Evolutionary conservation across 1,140 invertebrate genomes (phyloP), one percentile per base, ranked within the genome.

Genomic region (Drosophila nigromelanica): DNA sequence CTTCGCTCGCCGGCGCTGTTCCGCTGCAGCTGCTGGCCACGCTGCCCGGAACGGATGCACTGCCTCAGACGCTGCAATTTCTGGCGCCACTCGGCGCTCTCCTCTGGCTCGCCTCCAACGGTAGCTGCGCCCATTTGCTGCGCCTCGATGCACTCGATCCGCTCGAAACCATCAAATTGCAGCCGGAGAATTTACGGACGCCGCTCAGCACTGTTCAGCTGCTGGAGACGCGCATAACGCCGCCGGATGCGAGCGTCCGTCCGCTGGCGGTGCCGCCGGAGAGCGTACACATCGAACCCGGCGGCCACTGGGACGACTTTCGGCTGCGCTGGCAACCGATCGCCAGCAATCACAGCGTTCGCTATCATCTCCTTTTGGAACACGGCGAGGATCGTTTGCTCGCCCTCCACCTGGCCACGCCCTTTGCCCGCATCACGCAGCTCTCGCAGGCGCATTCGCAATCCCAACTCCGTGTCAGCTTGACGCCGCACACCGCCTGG

Each of bases 401-500:
- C 6, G 76, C 71, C 11, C 61, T 78, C 2, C 76, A 86, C 10
- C 52, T 85, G 12, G 61, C 21, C 56, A 83, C 80, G 4, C 73
- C 86, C 0, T 85, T 78, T 4, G 71, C 82, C 6, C 70, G 86
- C 0, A 70, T 91, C 5, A 89, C 82, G 47, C 92, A 92, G 7
- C 93, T 80, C 14, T 92, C 96, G 54, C 80, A 93, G 6, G 95
- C 97, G 0, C 96, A 24, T 24, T 2, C 95, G 89, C 94, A 24
- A 2, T 24, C 95, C 1, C 86, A 92, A 7, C 78, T 98, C 6
- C 94, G 94, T 37, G 93, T 97, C 4, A 94, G 94, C 1, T 93
- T 98, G 2, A 94, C 95, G 54, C 95, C 97, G 0, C 96, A 95
- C 73, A 97, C 97, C 0, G 96, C 95, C 75, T 98, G 97, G 97